A percentile compares a stretch with the other conserved stretches of the same genome.
Conservation (phyloP, 2,113 vertebrate species). For the Phylloscopus trochiloides region DNA sequence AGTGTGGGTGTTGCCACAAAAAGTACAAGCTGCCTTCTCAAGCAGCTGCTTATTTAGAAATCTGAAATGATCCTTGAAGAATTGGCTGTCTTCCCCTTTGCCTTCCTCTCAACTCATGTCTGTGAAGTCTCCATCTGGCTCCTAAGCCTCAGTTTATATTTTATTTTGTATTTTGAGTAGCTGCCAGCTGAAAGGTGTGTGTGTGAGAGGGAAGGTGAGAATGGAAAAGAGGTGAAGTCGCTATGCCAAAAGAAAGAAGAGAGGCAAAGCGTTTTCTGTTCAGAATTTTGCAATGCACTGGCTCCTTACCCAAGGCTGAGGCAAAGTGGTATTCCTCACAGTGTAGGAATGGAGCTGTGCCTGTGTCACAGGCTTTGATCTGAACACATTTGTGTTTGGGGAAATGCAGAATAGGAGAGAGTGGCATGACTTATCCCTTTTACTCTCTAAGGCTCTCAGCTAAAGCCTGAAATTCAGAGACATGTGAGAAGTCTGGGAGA, state of each 20-base stretch:
- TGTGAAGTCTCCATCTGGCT: background rate
- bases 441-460: background rate
- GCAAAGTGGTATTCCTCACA: background rate
- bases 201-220: background rate
- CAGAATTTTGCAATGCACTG: background rate
- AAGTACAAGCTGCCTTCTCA: constrained; percentile 20
- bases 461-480: background rate
- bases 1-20: background rate
- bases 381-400: background rate
- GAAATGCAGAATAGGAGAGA: background rate
- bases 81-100: background rate
- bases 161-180: background rate
- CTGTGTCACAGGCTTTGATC: background rate
- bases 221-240: background rate
- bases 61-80: background rate
- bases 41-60: constrained; percentile 25
- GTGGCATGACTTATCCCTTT: background rate
- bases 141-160: background rate
- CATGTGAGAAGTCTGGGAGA: background rate
- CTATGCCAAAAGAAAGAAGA: background rate
- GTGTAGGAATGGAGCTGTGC: background rate
- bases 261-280: background rate
- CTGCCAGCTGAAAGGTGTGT: background rate
- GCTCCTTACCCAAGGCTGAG: background rate
- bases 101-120: background rate